Conservation (phyloP, 2,888 invertebrate species). For the Mythimna ferrago region DNA sequence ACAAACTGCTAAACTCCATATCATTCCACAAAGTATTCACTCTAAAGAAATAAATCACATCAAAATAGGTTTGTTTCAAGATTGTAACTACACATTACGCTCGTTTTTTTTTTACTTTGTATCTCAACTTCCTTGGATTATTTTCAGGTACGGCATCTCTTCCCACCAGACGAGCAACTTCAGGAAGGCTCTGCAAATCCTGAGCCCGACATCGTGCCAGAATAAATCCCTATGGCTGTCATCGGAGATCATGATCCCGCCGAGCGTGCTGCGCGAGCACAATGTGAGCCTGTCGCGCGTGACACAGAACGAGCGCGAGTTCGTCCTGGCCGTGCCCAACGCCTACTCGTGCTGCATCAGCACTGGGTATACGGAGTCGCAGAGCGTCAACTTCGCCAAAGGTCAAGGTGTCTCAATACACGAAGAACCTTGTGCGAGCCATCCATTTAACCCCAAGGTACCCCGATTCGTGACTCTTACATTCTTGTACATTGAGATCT, state of each 20-base stretch:
- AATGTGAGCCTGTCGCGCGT: conserved; percentile 95
- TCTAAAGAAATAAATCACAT: too few species aligned
- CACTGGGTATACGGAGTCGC: conserved; percentile 97
- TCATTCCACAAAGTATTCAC: too few species aligned
- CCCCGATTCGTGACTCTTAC: too few species aligned
- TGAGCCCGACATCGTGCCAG: conserved; percentile 95
- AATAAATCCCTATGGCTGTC: conserved; percentile 97
- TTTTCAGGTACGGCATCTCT: conserved; percentile 94
- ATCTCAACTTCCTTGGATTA: background rate
- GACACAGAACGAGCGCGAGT: conserved; percentile 96
- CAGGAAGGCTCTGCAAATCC: conserved; percentile 93
- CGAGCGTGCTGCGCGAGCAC: conserved; percentile 93
- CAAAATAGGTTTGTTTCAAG: too few species aligned
- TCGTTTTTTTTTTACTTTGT: too few species aligned
- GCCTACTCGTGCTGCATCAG: conserved; percentile 97
- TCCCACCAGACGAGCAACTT: conserved; percentile 94
- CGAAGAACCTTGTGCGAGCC: too few species aligned
- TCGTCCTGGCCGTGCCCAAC: conserved; percentile 96
- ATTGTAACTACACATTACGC: conserved; percentile 80
- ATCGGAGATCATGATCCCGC: conserved; percentile 98
- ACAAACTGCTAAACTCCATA: too few species aligned
- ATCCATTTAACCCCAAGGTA: too few species aligned
- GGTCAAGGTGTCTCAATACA: too few species aligned
- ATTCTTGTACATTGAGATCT: too few species aligned
- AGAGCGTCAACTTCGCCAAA: conserved; percentile 98